These are phyloP conservation scores for Drosophila grimshawi DNA, from an alignment of 1,140 invertebrate species.

Conservation along the genomic window DNA sequence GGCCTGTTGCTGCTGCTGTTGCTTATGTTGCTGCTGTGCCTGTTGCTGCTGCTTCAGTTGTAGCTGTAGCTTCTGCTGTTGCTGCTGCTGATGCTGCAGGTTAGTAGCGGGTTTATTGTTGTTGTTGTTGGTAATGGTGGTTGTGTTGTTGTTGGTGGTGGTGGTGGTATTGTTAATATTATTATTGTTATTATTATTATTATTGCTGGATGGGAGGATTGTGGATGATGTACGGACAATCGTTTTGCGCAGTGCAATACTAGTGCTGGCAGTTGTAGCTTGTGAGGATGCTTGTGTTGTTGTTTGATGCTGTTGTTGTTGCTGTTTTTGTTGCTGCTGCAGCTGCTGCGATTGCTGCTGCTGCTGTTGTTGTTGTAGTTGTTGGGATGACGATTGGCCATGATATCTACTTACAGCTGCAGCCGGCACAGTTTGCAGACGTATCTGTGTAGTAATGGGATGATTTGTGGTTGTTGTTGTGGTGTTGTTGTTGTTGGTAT, in stretches of 20 bases:
- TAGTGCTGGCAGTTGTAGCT: constrained; percentile 75
- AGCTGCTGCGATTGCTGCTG: constrained; percentile 42
- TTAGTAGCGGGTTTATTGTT: constrained; percentile 80
- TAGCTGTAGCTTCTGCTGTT: constrained; percentile 70
- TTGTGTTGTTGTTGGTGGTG: constrained; percentile 66
- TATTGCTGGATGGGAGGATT: constrained; percentile 80
- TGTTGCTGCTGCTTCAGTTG: constrained; percentile 61
- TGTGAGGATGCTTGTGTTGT: constrained; percentile 57
- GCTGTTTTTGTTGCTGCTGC: constrained; percentile 54
- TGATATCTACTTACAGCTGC: constrained; percentile 87
- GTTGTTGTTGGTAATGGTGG: constrained; percentile 66
- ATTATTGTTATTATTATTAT: constrained; percentile 56
- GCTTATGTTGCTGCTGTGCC: constrained; percentile 59
- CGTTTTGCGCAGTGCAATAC: constrained; percentile 87
- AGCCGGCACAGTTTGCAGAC: constrained; percentile 86
- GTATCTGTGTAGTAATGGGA: constrained; percentile 85
- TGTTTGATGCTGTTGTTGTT: constrained; percentile 55
- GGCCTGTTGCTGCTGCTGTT: constrained; percentile 66
- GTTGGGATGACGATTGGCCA: constrained; percentile 82
- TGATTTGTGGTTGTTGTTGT: constrained; percentile 77
- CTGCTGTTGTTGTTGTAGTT: constrained; percentile 61
- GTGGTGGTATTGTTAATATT: constrained; percentile 55
- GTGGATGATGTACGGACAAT: constrained; percentile 84
- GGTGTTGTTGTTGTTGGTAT: constrained; percentile 54
- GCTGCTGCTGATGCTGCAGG: constrained; percentile 71